Base-by-base conservation (phyloP, 37 sponge, comb jelly and placozoan species). In the Ephydatia muelleri region DNA sequence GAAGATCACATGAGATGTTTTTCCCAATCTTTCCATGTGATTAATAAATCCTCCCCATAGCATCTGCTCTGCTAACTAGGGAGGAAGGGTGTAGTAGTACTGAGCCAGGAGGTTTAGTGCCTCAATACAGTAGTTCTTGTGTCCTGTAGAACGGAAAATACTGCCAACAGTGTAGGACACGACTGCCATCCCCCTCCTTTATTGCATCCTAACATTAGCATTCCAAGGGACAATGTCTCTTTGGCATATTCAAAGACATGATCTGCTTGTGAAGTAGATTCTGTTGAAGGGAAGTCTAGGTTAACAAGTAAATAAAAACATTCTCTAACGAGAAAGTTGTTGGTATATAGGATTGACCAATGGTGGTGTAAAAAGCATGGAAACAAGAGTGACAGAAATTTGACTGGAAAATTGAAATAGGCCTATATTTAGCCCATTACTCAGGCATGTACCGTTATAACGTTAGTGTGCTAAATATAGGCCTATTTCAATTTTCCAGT, bases 141-240 rank as follows among this genome's bases (percentile, higher is more conserved):
- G 66, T 8, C 69, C 77, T 65, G 84, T 66, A 12, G 37, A 32
- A 22, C 64, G 37, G 35, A 87, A 87, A 23, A 88, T 83, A 88
- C 70, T 73, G 38, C 88, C 88, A 88, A 47, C 83, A 88, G 11
- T 83, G 28, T 37, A 82, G 83, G n/a, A 83, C 38, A 49, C 82
- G 38, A 2, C 3, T 21, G 28, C 88, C 88, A 81, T 87, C 81
- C 16, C 88, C 82, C 38, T 87, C 81, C 67, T 48, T 87, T 34
- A 87, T 87, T 8, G 82, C 88, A 87, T 87, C 88, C 5, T 28
- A 82, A 73, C 27, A 75, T 83, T 21, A 82, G 67, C 78, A 82
- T 38, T 23, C n/a, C n/a, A n/a, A n/a, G n/a, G n/a, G n/a, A n/a
- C n/a, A n/a, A n/a, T n/a, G n/a, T n/a, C n/a, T n/a, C 64, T 31